A percentile compares a stretch with the other conserved stretches of the same genome.
Conservation (phyloP, 2,113 vertebrate species). For the Mobula birostris region DNA sequence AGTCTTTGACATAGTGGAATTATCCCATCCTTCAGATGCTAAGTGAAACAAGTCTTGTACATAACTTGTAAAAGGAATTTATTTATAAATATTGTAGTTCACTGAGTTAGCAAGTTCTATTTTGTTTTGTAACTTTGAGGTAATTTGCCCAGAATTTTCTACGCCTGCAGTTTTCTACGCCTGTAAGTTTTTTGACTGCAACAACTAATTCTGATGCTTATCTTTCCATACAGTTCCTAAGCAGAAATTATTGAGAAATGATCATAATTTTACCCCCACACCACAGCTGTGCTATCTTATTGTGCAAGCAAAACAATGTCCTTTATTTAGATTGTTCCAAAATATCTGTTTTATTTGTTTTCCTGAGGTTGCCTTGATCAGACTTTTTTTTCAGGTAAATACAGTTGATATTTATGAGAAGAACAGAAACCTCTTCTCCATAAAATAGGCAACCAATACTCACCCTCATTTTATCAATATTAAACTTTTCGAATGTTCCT, state of each 20-base stretch:
- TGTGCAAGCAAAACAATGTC: too few species aligned
- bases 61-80: background rate
- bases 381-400: background rate
- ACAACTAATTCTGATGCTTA: background rate
- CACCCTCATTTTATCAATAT: background rate
- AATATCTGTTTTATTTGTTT: background rate
- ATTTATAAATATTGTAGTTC: background rate
- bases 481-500: background rate
- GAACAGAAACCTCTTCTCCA: background rate
- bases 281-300: background rate
- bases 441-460: background rate
- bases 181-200: background rate
- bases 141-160: background rate
- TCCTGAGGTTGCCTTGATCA: background rate
- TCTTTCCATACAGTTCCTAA: background rate
- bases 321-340: background rate
- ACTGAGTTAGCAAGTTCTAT: background rate
- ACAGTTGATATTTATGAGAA: background rate
- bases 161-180: background rate
- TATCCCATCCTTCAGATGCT: background rate
- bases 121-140: conserved; percentile 12
- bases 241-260: background rate
- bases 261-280: background rate
- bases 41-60: background rate
- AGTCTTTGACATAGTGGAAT: background rate